These are phyloP conservation scores for Sphinx pinastri DNA, from an alignment of 2,888 invertebrate genomes.

Conservation along the genomic window DNA sequence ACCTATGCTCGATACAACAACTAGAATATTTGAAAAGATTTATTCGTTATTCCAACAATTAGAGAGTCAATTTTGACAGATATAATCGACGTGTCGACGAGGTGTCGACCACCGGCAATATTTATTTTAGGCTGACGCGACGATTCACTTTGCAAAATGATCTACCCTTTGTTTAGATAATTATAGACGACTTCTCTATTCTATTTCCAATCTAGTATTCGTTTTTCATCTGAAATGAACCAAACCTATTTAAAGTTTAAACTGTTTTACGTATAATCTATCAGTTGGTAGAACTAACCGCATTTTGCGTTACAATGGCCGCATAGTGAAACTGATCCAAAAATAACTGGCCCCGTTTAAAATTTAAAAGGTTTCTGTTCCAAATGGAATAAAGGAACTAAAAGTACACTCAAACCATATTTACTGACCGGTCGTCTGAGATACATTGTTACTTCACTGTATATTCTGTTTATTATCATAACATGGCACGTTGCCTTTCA, in stretches of 20 bases:
- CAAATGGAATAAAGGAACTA: constrained; percentile 26
- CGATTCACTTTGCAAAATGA: too few species aligned
- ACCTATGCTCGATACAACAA: too few species aligned
- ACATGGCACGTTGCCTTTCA: constrained; percentile 23
- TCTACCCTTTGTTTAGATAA: neutral
- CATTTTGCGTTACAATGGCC: neutral
- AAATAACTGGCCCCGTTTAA: neutral
- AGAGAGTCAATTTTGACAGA: too few species aligned
- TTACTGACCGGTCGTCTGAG: constrained; percentile 31
- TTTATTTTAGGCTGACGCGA: too few species aligned
- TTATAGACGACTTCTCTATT: neutral
- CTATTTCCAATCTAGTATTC: neutral
- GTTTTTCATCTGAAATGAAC: neutral
- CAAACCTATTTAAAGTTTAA: neutral
- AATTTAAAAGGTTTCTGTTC: constrained; percentile 25
- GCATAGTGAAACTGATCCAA: neutral
- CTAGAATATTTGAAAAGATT: too few species aligned
- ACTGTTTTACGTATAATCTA: neutral
- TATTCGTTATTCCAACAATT: too few species aligned
- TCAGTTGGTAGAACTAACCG: too few species aligned
- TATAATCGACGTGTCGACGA: too few species aligned
- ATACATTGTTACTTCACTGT: constrained; percentile 35
- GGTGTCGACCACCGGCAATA: too few species aligned
- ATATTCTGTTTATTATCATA: constrained; percentile 25
- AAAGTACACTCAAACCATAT: constrained; percentile 30